phyloP scores from a whole-genome alignment of 2,113 vertebrate genomes.

The Xiphophorus couchianus region DNA sequence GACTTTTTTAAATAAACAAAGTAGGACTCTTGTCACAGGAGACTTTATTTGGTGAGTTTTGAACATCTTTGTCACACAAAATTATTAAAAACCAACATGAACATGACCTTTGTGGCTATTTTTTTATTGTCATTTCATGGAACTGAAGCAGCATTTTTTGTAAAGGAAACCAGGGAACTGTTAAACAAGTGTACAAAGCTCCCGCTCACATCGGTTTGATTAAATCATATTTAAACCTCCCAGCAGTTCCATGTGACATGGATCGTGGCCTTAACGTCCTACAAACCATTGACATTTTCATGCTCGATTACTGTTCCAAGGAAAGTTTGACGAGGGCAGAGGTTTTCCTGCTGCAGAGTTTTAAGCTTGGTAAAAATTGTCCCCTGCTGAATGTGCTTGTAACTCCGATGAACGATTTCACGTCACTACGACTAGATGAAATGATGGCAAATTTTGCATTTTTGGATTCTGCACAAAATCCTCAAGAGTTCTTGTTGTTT shows the following conservation, averaged over 20 bases:
- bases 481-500: constrained; percentile 29
- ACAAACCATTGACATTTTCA: constrained; percentile 37
- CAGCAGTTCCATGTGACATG: constrained; percentile 26
- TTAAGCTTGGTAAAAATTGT: constrained; percentile 22
- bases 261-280: constrained; percentile 38
- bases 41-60: constrained; percentile 19
- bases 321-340: constrained; percentile 29
- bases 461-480: constrained; percentile 51
- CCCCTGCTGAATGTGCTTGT: constrained; percentile 55
- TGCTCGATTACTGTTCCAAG: constrained; percentile 29
- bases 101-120: constrained; percentile 27
- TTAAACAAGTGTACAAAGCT: constrained; percentile 22
- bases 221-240: constrained; percentile 38
- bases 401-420: constrained; percentile 28
- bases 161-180: constrained; percentile 19
- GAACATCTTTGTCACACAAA: constrained; percentile 27
- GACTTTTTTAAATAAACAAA: constrained; percentile 51
- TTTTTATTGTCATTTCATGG: constrained; percentile 30
- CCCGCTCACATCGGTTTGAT: constrained; percentile 18
- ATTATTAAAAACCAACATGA: constrained; percentile 26
- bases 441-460: constrained; percentile 49
- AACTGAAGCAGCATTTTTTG: constrained; percentile 31
- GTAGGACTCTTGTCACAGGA: constrained; percentile 50
- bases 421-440: constrained; percentile 32
- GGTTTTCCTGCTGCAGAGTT: constrained; percentile 19